These are phyloP conservation scores for Ptiloglossa arizonensis DNA, from an alignment of 1,140 invertebrate species.

Conservation along the genomic window DNA sequence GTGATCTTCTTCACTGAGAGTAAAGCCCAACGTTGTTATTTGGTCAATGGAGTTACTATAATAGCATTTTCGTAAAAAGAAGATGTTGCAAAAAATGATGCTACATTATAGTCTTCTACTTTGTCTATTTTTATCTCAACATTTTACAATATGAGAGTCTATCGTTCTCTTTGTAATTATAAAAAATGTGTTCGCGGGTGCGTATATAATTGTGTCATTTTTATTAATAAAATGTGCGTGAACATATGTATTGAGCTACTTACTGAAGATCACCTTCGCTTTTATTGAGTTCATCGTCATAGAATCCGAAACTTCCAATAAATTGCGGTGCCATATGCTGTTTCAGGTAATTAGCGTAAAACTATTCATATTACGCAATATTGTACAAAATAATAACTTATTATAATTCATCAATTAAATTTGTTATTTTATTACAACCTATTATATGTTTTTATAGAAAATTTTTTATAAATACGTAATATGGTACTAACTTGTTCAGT, in stretches of 20 bases:
- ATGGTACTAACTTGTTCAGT: slow-evolving; percentile 76
- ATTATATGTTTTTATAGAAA: slow-evolving; percentile 7
- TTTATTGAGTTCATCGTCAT: slow-evolving; percentile 86
- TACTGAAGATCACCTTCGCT: slow-evolving; percentile 84
- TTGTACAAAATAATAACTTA: slow-evolving; percentile 3
- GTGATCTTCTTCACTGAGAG: slow-evolving; percentile 82
- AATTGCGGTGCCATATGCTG: slow-evolving; percentile 85
- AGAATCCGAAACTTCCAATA: slow-evolving; percentile 86
- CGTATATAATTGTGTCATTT: not conserved
- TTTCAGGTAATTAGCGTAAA: slow-evolving; percentile 84
- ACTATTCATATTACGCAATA: slow-evolving; percentile 71
- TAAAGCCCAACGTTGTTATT: slow-evolving; percentile 82
- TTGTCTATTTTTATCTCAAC: not conserved
- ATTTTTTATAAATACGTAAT: slow-evolving; percentile 14
- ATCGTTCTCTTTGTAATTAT: not conserved
- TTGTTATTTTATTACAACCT: not conserved
- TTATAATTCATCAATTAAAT: not conserved
- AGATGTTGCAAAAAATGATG: slow-evolving; percentile 2
- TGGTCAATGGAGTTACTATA: slow-evolving; percentile 81
- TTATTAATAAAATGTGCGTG: slow-evolving; percentile 1
- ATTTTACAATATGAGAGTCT: not conserved
- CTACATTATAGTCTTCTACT: slow-evolving; percentile 10
- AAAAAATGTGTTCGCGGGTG: not conserved
- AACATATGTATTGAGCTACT: slow-evolving; percentile 49
- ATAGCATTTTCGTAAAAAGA: slow-evolving; percentile 55